Evolutionary conservation across 2,113 vertebrate genomes (phyloP).

Genomic region (Megaleporinus macrocephalus): DNA sequence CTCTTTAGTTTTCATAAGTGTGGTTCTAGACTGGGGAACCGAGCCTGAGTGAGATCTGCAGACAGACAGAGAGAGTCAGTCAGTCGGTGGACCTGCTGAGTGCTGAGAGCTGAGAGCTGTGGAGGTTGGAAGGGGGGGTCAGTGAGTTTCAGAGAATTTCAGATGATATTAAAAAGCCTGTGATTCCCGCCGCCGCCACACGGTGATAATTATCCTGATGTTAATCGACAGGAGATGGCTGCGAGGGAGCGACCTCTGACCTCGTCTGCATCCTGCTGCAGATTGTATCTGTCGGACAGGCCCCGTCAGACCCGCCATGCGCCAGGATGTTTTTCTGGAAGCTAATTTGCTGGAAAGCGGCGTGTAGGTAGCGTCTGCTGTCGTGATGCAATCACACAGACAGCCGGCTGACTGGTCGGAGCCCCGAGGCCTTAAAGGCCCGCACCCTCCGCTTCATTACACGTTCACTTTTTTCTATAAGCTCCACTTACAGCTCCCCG

Average conservation of each 20-base stretch:
- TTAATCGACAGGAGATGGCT: constrained; percentile 76
- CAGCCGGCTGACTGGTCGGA: background rate
- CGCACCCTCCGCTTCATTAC: background rate
- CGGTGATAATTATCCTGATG: constrained; percentile 82
- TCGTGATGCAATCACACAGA: constrained; percentile 4
- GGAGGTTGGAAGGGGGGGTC: too few species aligned
- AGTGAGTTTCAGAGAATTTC: too few species aligned
- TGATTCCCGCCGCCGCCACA: constrained; percentile 71
- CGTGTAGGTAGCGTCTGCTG: constrained; percentile 28
- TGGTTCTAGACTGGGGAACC: too few species aligned
- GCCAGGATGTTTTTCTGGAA: constrained; percentile 66
- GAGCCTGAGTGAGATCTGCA: too few species aligned
- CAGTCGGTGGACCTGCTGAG: too few species aligned
- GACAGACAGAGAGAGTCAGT: too few species aligned
- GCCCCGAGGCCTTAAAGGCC: background rate
- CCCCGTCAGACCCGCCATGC: constrained; percentile 64
- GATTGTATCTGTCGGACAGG: constrained; percentile 80
- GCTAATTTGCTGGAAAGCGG: constrained; percentile 71
- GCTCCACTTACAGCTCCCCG: too few species aligned
- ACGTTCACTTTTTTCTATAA: too few species aligned
- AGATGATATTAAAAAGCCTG: background rate
- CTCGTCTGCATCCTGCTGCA: constrained; percentile 71
- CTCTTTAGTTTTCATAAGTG: too few species aligned
- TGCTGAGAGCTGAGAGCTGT: too few species aligned
- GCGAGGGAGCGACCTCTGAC: constrained; percentile 74